These are phyloP conservation scores for Apus apus DNA, from an alignment of 2,113 vertebrate species.

Conservation along the genomic window DNA sequence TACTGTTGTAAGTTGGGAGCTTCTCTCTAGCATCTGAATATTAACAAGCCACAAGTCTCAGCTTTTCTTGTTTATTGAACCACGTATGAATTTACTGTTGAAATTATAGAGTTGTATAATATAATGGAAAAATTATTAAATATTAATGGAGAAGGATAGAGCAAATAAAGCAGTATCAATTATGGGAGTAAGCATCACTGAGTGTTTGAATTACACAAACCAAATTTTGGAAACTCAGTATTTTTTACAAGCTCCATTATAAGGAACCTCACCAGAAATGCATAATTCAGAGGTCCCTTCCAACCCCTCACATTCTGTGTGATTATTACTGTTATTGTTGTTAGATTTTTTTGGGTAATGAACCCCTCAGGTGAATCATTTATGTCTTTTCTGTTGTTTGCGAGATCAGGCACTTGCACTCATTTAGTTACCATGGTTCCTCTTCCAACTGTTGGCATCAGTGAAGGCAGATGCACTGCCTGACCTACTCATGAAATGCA, in stretches of 20 bases:
- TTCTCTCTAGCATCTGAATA: neutral
- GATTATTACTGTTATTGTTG: neutral
- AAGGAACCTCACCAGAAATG: neutral
- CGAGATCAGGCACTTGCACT: neutral
- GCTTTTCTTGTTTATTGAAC: neutral
- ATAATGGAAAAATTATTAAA: fast-evolving
- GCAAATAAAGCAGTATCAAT: neutral
- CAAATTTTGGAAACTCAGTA: neutral
- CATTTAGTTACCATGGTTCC: neutral
- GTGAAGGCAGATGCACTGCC: neutral
- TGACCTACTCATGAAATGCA: neutral
- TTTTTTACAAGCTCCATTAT: neutral
- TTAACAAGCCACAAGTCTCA: neutral
- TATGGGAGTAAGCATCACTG: neutral
- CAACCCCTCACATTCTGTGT: too few species aligned
- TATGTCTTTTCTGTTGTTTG: neutral
- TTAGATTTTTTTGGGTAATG: neutral
- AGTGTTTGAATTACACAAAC: neutral
- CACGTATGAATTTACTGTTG: neutral
- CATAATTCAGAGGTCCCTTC: neutral
- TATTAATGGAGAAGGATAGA: neutral
- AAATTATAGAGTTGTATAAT: neutral
- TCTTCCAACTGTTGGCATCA: neutral
- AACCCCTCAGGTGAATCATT: neutral
- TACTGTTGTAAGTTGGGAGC: neutral